These are phyloP conservation scores for Galerucella nymphaeae DNA, from an alignment of 2,888 invertebrate species.

Conservation along the genomic window DNA sequence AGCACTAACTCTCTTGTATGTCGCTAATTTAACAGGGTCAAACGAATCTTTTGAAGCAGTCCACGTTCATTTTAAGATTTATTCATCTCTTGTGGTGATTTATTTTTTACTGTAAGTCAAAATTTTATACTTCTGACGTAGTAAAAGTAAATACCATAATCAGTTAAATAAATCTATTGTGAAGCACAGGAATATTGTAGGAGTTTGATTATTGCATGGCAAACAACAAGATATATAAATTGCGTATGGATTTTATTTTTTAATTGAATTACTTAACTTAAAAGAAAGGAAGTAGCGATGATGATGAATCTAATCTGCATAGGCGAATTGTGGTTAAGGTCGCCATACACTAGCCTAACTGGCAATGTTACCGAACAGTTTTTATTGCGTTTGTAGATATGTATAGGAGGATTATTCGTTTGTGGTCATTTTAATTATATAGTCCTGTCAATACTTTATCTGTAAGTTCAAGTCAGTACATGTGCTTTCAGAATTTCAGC, in stretches of 20 bases:
- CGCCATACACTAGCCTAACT: neutral
- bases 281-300: constrained; percentile 6
- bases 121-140: neutral
- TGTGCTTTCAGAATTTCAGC: no score
- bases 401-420: neutral
- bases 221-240: constrained; percentile 4
- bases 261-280: constrained; percentile 6
- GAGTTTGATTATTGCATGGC: constrained; percentile 1
- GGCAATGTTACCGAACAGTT: neutral
- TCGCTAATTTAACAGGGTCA: no score
- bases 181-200: constrained; percentile 2
- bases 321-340: neutral
- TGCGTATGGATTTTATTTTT: constrained; percentile 6
- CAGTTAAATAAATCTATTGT: neutral
- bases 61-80: no score
- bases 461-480: no score
- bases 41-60: no score
- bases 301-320: constrained; percentile 3
- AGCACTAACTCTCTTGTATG: no score
- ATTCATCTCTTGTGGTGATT: no score
- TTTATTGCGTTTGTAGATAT: neutral
- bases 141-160: neutral
- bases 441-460: no score
- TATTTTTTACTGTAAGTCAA: neutral
- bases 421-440: no score